A percentile compares a stretch with the other conserved stretches of the same genome.
Conservation (phyloP, 2,797 vertebrate species). For the Acipenser transmontanus region DNA sequence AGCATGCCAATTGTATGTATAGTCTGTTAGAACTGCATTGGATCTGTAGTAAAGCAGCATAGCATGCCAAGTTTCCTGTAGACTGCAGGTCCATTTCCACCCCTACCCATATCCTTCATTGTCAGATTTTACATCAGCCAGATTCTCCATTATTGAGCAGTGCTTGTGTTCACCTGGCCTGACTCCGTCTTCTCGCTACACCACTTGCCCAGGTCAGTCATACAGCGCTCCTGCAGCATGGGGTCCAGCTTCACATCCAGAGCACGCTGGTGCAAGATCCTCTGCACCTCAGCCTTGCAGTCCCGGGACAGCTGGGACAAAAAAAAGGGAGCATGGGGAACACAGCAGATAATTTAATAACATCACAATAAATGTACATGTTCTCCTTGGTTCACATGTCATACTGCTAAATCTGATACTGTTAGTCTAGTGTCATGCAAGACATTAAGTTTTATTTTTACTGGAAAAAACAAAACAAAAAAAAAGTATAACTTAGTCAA, state of each 20-base stretch:
- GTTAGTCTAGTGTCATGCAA: no score
- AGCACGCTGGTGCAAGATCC: conserved; percentile 92
- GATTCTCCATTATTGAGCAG: not conserved
- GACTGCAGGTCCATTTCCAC: not conserved
- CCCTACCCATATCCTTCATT: not conserved
- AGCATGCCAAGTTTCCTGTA: not conserved
- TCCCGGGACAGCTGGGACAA: conserved; percentile 78
- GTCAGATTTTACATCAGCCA: not conserved
- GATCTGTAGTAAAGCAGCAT: no score
- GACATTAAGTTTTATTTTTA: no score
- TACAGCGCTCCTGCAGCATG: conserved; percentile 83
- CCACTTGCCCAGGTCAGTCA: conserved; percentile 93
- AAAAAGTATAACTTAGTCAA: no score
- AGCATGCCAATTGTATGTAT: not conserved
- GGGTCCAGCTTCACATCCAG: conserved; percentile 94
- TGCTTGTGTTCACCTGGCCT: conserved; percentile 64
- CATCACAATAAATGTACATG: no score
- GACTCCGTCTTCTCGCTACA: conserved; percentile 91
- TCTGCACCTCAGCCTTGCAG: conserved; percentile 89
- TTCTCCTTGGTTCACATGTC: no score
- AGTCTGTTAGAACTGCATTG: no score
- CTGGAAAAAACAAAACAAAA: no score
- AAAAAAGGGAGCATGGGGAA: not conserved
- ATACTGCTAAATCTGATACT: no score
- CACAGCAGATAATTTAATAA: not conserved